Base-by-base conservation (phyloP, 2,113 vertebrate species). In the Misgurnus anguillicaudatus region DNA sequence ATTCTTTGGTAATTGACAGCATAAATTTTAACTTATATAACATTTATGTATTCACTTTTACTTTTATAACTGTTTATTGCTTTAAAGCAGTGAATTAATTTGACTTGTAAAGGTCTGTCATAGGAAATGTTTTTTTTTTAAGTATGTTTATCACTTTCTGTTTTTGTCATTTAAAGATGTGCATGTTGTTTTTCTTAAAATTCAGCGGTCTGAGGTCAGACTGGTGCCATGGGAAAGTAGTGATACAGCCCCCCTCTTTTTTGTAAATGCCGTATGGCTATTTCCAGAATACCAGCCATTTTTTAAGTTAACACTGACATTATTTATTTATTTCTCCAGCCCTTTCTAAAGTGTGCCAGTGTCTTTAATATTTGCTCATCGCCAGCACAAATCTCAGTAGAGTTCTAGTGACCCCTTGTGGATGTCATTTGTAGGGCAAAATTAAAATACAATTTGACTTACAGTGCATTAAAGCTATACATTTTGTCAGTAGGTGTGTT, bases 191-290 rank as follows among this genome's bases (percentile, higher is more conserved):
- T 80, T 68, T 38, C 45, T 13, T 64, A 57, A 67, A 71, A 68
- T 41, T 72, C 31, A 74, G 42, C 62, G 77, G 51, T 47, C 58
- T 10, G 55, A 87, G 92, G 92, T 91, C 91, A 91, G 75, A 76
- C 85, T 83, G 41, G 39, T 90, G 88, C 87, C 90, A 90, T 93
- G 91, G 90, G 91, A 92, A 91, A 91, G 87, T 83, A 69, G 75
- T 82, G 80, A 87, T 83, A 60, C 86, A 78, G 79, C 84, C 5
- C 17, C 19, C 45, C 39, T 7, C 24, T 31, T 11, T 79, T 79
- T 90, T 92, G 83, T 90, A 87, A 84, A 80, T 82, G 85, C 77
- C 61, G 53, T 65, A 82, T 80, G 77, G 88, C 86, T 92, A 92
- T 93, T 93, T 92, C 84, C 86, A 90, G 90, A 87, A 81, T 57